Conservation (phyloP, 2,888 invertebrate genomes). For the Baronia brevicornis region DNA sequence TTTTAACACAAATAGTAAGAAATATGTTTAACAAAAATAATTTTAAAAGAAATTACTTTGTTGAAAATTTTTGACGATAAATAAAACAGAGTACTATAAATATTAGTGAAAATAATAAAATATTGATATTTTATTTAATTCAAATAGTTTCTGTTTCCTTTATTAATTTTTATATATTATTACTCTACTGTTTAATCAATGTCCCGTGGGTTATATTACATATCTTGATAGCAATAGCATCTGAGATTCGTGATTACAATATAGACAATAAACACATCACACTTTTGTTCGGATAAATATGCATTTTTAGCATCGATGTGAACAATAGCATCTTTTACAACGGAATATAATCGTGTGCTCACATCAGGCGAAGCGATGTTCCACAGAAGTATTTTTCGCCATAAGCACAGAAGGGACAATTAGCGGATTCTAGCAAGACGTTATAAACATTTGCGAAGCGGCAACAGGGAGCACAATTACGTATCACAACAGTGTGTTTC, state of each 20-base stretch:
- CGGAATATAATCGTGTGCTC: conserved; percentile 18
- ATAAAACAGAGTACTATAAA: conserved; percentile 8
- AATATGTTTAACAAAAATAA: background rate
- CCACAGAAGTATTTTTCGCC: conserved; percentile 15
- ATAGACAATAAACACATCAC: too few relatives aligned
- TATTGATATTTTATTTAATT: too few relatives aligned
- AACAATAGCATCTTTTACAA: conserved; percentile 8
- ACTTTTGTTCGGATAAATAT: conserved; percentile 1
- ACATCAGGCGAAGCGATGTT: conserved; percentile 20
- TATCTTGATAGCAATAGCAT: too few relatives aligned
- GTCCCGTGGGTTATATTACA: too few relatives aligned
- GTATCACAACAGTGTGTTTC: conserved; percentile 20
- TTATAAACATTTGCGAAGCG: conserved; percentile 30
- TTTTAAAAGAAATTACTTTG: background rate
- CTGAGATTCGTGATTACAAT: too few relatives aligned
- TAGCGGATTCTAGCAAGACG: conserved; percentile 19
- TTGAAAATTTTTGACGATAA: background rate
- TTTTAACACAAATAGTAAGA: background rate
- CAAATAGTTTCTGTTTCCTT: too few relatives aligned
- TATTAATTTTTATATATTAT: too few relatives aligned
- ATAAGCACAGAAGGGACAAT: conserved; percentile 25
- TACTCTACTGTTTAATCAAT: too few relatives aligned
- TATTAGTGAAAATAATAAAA: too few relatives aligned
- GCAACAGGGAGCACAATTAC: conserved; percentile 25
- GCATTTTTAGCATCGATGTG: too few relatives aligned